phyloP scores from a whole-genome alignment of 2,113 vertebrate species.

The Fulica atra region DNA sequence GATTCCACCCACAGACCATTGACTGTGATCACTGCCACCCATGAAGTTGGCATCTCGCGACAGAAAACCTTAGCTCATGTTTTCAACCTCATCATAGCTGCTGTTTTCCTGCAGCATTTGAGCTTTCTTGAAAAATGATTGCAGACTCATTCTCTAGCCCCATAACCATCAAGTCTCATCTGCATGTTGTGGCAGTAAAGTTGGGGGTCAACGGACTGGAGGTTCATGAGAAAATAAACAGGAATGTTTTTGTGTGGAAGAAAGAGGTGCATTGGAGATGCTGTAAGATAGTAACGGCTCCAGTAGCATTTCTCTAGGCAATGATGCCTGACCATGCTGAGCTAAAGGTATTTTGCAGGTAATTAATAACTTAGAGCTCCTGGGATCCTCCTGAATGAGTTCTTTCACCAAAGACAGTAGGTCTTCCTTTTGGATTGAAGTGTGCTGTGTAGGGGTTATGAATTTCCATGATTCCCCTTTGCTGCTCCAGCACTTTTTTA shows the following conservation, averaged over 20 bases:
- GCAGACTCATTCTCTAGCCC: background rate
- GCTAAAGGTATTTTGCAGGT: background rate
- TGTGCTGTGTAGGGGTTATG: background rate
- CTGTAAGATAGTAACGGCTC: background rate
- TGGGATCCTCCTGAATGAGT: background rate
- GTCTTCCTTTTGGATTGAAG: background rate
- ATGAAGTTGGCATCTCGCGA: background rate
- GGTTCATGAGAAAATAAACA: background rate
- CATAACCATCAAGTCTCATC: background rate
- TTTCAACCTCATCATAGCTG: background rate
- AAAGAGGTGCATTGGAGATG: background rate
- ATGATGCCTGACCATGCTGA: background rate
- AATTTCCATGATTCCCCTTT: background rate
- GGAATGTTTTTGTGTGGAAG: background rate
- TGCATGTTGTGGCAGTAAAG: background rate
- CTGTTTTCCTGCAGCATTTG: background rate
- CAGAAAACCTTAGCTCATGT: background rate
- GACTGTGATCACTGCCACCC: background rate
- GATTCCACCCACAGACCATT: background rate
- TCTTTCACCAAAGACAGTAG: background rate
- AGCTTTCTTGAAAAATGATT: slow-evolving; percentile 28
- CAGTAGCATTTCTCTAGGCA: background rate
- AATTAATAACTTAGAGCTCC: background rate
- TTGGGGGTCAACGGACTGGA: background rate
- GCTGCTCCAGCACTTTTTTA: background rate